phyloP scores from a whole-genome alignment of 2,888 invertebrate genomes.

The Trachelus stipa region DNA sequence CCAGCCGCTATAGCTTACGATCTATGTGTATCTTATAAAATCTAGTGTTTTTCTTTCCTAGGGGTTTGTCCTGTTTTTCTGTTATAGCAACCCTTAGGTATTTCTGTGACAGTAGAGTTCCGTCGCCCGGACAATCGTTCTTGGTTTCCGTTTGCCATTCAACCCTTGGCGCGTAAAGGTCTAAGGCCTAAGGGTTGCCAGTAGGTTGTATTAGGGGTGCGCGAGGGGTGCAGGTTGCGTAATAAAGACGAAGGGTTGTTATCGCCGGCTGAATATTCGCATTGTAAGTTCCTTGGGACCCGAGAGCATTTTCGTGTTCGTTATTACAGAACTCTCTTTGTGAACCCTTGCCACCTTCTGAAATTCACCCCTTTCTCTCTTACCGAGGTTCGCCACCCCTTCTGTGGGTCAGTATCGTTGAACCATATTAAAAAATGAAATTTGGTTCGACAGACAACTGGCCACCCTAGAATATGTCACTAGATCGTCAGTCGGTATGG shows the following conservation, averaged over 20 bases:
- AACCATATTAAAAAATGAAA: neutral
- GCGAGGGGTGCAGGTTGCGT: neutral
- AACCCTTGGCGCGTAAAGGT: neutral
- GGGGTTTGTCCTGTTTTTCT: neutral
- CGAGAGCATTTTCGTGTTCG: slow-evolving; percentile 6
- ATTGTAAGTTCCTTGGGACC: neutral
- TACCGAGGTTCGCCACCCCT: neutral
- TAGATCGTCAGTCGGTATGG: neutral
- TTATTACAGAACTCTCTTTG: neutral
- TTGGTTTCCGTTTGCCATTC: neutral
- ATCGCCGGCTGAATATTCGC: neutral
- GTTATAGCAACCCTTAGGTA: neutral
- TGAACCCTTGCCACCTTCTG: neutral
- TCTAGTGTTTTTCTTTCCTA: neutral
- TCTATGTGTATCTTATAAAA: neutral
- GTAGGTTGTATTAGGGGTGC: neutral
- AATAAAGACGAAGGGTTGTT: neutral
- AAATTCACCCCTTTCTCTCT: neutral
- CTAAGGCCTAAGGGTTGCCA: neutral
- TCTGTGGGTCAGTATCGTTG: neutral
- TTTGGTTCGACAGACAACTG: neutral
- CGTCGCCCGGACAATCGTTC: neutral
- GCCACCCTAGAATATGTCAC: neutral
- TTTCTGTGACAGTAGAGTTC: neutral
- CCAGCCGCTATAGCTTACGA: neutral